These are phyloP conservation scores for Saccostrea echinata DNA, from an alignment of 1,140 invertebrate species.

Conservation along the genomic window DNA sequence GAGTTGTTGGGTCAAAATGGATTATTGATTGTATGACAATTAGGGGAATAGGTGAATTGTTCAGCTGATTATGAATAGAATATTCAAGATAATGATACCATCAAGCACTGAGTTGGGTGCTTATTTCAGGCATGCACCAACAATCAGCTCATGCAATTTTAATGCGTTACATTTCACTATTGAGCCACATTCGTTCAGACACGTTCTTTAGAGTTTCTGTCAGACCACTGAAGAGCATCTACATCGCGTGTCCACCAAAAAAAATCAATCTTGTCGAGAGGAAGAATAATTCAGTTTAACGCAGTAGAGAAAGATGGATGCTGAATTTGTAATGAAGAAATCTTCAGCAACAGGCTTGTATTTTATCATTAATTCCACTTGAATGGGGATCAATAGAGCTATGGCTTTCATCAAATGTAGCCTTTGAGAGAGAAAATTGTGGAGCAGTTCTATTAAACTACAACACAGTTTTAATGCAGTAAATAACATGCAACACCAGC, in stretches of 20 bases:
- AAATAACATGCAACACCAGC: not conserved
- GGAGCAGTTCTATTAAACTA: not conserved
- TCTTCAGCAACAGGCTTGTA: conserved; percentile 36
- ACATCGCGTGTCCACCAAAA: conserved; percentile 18
- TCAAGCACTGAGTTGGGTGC: conserved; percentile 2
- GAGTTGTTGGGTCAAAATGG: conserved; percentile 27
- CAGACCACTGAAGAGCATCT: conserved; percentile 25
- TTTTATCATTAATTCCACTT: conserved; percentile 38
- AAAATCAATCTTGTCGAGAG: conserved; percentile 14
- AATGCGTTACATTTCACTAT: conserved; percentile 35
- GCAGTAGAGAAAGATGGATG: conserved; percentile 25
- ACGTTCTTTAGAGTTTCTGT: not conserved
- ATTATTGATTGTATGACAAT: conserved; percentile 33
- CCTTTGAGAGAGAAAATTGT: conserved; percentile 6
- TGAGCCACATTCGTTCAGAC: conserved; percentile 9
- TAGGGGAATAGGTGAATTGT: conserved; percentile 26
- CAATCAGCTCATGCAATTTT: conserved; percentile 22
- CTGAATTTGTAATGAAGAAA: conserved; percentile 39
- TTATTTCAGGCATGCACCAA: conserved; percentile 13
- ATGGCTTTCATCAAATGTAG: conserved; percentile 25
- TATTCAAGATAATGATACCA: conserved; percentile 24
- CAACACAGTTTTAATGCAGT: conserved; percentile 5
- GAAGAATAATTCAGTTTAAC: conserved; percentile 35
- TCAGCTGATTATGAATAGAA: conserved; percentile 21
- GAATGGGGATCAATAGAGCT: conserved; percentile 22